A percentile compares a stretch with the other conserved stretches of the same genome.
These are phyloP conservation scores for Rhinogobio ventralis DNA, from an alignment of 2,797 vertebrate genomes.

Conservation along the genomic window DNA sequence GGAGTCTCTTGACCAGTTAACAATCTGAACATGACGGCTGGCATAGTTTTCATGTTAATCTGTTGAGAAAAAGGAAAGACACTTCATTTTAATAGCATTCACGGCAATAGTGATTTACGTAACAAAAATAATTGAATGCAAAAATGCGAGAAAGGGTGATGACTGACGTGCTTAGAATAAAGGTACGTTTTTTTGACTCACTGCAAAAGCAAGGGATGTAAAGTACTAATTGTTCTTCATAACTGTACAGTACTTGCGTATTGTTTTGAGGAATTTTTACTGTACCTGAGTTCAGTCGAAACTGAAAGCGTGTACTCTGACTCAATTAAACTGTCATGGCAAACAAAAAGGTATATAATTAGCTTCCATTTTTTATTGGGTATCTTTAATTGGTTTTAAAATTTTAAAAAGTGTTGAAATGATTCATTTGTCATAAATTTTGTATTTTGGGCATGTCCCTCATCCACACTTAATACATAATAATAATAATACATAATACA, in stretches of 20 bases:
- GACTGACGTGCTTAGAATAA: background rate
- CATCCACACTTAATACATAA: background rate
- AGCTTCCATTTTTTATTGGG: background rate
- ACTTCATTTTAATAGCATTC: background rate
- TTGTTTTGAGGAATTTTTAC: background rate
- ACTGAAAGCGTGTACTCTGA: conserved; percentile 3
- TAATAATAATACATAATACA: background rate
- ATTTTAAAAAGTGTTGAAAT: background rate
- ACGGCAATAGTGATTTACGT: background rate
- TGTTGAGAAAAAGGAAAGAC: conserved; percentile 61
- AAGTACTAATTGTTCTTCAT: conserved; percentile 7
- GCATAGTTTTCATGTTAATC: conserved; percentile 87
- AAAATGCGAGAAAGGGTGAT: background rate
- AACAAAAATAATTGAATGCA: background rate
- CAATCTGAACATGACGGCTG: conserved; percentile 96
- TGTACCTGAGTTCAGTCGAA: background rate
- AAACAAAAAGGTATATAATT: background rate
- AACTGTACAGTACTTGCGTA: background rate
- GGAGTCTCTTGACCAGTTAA: conserved; percentile 97
- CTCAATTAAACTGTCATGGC: background rate
- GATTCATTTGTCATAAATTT: background rate
- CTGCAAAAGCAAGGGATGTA: background rate
- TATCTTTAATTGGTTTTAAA: background rate
- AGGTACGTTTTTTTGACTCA: conserved; percentile 9
- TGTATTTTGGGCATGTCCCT: too few species aligned